Conservation (phyloP, 2,113 vertebrate genomes). For the Neolamprologus kungweensis region DNA sequence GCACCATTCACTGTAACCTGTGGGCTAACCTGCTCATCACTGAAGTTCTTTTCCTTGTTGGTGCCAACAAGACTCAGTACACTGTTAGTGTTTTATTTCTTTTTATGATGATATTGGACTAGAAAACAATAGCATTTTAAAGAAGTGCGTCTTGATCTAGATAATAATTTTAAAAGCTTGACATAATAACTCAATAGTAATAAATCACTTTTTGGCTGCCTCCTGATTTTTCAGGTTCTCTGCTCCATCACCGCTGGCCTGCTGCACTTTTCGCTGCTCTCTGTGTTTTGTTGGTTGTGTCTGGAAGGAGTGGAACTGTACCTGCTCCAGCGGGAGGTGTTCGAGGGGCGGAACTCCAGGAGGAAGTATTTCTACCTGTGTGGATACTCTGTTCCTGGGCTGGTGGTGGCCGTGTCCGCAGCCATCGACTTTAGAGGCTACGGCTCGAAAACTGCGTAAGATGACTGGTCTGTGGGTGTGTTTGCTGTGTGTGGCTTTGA, state of each 20-base stretch:
- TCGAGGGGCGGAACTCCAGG: conserved; percentile 84
- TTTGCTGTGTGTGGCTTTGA: neutral
- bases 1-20: conserved; percentile 84
- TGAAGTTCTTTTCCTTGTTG: conserved; percentile 85
- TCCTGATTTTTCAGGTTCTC: conserved; percentile 68
- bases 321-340: conserved; percentile 85
- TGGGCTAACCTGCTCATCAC: conserved; percentile 81
- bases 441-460: conserved; percentile 83
- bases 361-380: conserved; percentile 88
- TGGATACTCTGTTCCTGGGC: conserved; percentile 84
- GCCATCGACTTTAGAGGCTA: conserved; percentile 92
- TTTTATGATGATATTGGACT: neutral
- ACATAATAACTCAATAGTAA: neutral
- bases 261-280: conserved; percentile 87
- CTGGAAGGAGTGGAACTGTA: conserved; percentile 88
- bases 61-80: conserved; percentile 88
- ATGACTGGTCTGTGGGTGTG: neutral
- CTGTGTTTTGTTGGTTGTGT: conserved; percentile 90
- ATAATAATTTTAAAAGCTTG: neutral
- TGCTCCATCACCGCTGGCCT: conserved; percentile 85
- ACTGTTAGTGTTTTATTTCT: conserved; percentile 65
- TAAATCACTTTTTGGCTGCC: neutral
- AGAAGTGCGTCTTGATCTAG: neutral
- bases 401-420: conserved; percentile 86
- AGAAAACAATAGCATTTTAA: neutral